Percentiles rank a stretch among this genome's conserved stretches.
phyloP scores from a whole-genome alignment of 2,113 vertebrate species.

The Hippocampus abdominalis region DNA sequence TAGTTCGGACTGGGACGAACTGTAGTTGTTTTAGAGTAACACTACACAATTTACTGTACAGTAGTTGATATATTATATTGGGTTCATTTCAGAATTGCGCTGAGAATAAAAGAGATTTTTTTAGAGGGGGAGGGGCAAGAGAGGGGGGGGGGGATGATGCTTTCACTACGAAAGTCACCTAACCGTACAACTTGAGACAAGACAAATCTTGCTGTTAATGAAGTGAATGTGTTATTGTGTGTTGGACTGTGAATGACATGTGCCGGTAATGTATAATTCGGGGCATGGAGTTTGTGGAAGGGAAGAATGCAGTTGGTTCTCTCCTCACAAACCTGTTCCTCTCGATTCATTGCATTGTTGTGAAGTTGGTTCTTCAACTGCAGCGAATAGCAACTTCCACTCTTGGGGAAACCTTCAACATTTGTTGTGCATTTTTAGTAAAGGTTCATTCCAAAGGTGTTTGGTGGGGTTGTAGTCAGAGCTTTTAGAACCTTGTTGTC shows the following conservation, averaged over 20 bases:
- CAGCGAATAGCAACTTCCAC: background rate
- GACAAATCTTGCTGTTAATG: background rate
- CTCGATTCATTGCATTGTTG: background rate
- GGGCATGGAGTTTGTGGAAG: background rate
- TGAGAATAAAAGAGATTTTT: background rate
- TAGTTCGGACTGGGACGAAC: too few relatives aligned
- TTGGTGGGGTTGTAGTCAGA: too few relatives aligned
- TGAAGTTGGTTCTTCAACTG: background rate
- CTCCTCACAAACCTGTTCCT: too few relatives aligned
- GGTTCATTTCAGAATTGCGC: background rate
- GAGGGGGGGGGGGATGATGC: background rate
- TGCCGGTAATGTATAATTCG: background rate
- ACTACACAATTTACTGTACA: too few relatives aligned
- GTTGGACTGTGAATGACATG: background rate
- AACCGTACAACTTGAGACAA: background rate
- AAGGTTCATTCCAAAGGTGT: too few relatives aligned
- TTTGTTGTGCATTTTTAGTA: background rate
- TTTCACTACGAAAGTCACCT: background rate
- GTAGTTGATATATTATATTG: too few relatives aligned
- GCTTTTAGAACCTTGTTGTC: too few relatives aligned
- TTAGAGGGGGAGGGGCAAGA: accelerated
- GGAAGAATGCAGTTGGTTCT: background rate
- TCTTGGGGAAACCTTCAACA: background rate
- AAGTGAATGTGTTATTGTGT: background rate
- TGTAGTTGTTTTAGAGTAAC: too few relatives aligned